Evolutionary conservation across 1,140 invertebrate species (phyloP).

Genomic region (Phthorimaea operculella): DNA sequence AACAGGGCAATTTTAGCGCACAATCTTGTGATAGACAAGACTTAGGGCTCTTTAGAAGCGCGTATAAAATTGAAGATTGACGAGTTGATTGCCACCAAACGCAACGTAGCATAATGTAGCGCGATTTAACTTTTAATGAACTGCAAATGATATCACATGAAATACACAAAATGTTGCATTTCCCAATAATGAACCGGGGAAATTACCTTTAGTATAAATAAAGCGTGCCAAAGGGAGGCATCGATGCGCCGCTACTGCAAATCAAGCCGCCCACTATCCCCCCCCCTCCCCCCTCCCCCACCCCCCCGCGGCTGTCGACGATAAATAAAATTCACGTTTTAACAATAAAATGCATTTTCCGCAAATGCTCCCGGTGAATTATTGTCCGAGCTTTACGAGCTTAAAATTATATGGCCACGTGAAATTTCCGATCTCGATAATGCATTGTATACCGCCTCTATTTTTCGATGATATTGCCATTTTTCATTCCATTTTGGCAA

Average conservation of each 20-base stretch:
- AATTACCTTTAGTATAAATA: constrained; percentile 68
- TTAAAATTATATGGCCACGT: constrained; percentile 67
- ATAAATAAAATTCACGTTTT: constrained; percentile 69
- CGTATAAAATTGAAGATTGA: background rate
- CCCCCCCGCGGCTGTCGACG: constrained; percentile 59
- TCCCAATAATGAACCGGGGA: constrained; percentile 63
- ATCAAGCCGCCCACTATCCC: constrained; percentile 29
- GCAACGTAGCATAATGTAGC: background rate
- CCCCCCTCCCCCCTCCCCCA: constrained; percentile 33
- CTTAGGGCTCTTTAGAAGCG: background rate
- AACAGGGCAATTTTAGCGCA: background rate
- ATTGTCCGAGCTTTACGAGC: constrained; percentile 64
- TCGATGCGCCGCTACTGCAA: constrained; percentile 62
- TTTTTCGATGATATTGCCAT: constrained; percentile 28
- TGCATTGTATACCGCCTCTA: constrained; percentile 37
- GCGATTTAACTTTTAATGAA: constrained; percentile 54
- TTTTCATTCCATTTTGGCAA: background rate
- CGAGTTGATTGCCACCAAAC: background rate
- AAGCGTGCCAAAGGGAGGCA: constrained; percentile 63
- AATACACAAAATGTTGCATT: constrained; percentile 64
- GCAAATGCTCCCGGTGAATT: constrained; percentile 66
- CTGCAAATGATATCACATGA: constrained; percentile 56
- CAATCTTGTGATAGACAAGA: background rate
- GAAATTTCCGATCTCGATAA: constrained; percentile 67
- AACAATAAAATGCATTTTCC: constrained; percentile 69